phyloP scores from a whole-genome alignment of 1,140 invertebrate species.

The Habropoda laboriosa region DNA sequence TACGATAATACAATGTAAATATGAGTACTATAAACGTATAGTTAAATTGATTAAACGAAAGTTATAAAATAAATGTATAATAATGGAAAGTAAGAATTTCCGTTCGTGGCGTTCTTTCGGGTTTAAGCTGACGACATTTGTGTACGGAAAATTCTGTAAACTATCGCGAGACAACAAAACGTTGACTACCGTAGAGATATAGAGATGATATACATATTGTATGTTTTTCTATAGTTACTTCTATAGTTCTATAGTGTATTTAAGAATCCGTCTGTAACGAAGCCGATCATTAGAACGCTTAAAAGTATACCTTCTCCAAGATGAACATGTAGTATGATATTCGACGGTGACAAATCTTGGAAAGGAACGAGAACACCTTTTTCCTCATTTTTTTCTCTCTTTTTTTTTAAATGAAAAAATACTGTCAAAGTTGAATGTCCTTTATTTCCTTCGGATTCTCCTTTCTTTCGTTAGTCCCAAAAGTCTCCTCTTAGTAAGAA shows the following conservation, averaged over 20 bases:
- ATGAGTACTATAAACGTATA: background rate
- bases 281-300: background rate
- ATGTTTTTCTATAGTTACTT: background rate
- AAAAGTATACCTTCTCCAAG: background rate
- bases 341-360: background rate
- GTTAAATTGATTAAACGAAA: no score
- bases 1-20: background rate
- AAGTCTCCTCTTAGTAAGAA: background rate
- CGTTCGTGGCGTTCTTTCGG: constrained; percentile 4
- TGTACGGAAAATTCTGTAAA: background rate
- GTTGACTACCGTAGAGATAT: constrained; percentile 27
- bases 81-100: background rate
- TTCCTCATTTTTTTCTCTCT: no score
- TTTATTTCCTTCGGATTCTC: background rate
- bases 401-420: background rate
- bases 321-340: constrained; percentile 3
- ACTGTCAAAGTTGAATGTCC: background rate
- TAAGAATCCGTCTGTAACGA: background rate
- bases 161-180: background rate
- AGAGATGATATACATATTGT: constrained; percentile 25
- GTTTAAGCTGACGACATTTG: background rate
- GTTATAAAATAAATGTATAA: background rate
- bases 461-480: background rate
- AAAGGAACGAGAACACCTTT: constrained; percentile 6
- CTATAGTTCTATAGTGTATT: background rate